A percentile compares a stretch with the other conserved stretches of the same genome.
Evolutionary conservation across 2,797 vertebrate genomes (phyloP).

Genomic region (Melanotaenia nigrans): DNA sequence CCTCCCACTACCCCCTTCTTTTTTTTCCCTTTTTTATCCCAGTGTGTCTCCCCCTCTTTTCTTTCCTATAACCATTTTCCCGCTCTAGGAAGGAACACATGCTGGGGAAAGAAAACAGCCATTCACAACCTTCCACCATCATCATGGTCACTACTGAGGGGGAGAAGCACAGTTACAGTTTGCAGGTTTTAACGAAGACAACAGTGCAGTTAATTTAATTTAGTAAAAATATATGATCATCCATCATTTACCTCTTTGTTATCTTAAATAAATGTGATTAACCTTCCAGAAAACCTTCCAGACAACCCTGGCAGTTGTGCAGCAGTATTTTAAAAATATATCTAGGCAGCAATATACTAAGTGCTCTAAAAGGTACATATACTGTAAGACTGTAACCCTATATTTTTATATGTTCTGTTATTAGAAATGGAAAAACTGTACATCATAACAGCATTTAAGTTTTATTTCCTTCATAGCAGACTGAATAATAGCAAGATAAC

Average conservation of each 20-base stretch:
- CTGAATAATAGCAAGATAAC: neutral
- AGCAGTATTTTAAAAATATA: neutral
- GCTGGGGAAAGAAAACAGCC: slow-evolving; percentile 50
- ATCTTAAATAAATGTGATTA: neutral
- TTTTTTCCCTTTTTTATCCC: slow-evolving; percentile 18
- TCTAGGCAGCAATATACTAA: too few species aligned
- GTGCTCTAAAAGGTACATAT: neutral
- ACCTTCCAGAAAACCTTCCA: neutral
- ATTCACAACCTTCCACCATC: slow-evolving; percentile 32
- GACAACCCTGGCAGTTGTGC: neutral
- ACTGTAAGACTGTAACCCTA: neutral
- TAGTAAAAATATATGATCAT: neutral
- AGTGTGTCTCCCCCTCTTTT: slow-evolving; percentile 6
- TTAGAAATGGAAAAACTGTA: neutral
- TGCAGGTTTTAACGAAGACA: neutral
- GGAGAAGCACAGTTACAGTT: neutral
- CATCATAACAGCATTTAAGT: neutral
- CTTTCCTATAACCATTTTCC: slow-evolving; percentile 73
- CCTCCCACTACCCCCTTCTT: slow-evolving; percentile 32
- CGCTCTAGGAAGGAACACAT: slow-evolving; percentile 70
- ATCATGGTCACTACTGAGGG: slow-evolving; percentile 8
- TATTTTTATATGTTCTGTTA: neutral
- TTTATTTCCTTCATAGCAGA: neutral
- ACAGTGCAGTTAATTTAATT: neutral
- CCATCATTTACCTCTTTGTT: neutral